Base-by-base conservation (phyloP, 2,113 vertebrate species). In the Cardinalis cardinalis region DNA sequence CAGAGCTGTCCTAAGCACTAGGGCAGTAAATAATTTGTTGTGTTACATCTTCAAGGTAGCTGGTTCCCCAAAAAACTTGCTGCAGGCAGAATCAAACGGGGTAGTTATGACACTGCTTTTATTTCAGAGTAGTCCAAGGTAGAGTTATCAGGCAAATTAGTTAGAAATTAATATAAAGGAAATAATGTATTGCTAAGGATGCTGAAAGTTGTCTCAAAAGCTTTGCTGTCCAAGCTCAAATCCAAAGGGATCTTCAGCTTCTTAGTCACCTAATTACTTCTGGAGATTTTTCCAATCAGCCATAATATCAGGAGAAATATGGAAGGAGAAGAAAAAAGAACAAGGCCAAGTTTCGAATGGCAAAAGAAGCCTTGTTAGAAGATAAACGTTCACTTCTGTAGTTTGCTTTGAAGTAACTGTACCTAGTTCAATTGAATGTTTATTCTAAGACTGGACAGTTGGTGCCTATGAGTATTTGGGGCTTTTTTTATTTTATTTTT, bases 361-460 rank as follows among this genome's bases (percentile, higher is more conserved):
- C 79, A 91, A 53, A 89, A 87, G 56, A 28, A 88, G 34, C 64
- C 48, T 78, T 68, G 13, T 49, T 65, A 84, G 21, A 69, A 46
- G 48, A 58, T n/a, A 71, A 81, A 21, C 0, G 3, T 51, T 77
- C 53, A 34, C n/a, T 85, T 34, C 18, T 16, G 16, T 21, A 48
- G 52, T 75, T 92, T 87, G 78, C 53, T 95, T 90, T 90, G 78
- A 87, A 92, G 52, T 43, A 77, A 34, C 63, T 32, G 36, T 51
- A 52, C 36, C 34, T 41, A 51, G 15, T n/a, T 82, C 63, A 48
- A 20, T 11, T 4, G 46, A 26, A n/a, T 26, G 21, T 81, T 91
- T 84, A 31, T 78, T 34, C 63, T 48, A 21, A 18, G 18, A 68
- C 49, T 66, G 84, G 56, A 66, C 44, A 36, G 26, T 36, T 40